Conservation (phyloP, 2,797 vertebrate genomes). For the Eleutherodactylus coqui region DNA sequence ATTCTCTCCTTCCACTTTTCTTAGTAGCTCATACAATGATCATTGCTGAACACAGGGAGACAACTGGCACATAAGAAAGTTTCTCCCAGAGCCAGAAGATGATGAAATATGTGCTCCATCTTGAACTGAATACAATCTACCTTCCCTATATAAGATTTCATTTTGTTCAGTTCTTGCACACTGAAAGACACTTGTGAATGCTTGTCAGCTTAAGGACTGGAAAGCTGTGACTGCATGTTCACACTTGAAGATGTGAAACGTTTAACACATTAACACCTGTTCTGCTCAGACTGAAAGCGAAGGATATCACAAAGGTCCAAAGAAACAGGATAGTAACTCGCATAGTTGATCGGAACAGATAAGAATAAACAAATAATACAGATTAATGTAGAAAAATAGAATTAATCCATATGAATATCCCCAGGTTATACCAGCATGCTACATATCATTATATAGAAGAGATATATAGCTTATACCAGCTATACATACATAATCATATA, state of each 20-base stretch:
- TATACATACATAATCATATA: background rate
- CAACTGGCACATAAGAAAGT: background rate
- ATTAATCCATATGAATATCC: background rate
- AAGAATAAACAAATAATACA: background rate
- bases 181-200: background rate
- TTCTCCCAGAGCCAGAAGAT: too few species aligned
- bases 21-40: background rate
- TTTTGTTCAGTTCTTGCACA: background rate
- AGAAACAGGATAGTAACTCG: background rate
- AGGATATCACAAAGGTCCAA: background rate
- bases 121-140: background rate
- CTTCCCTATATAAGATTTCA: background rate
- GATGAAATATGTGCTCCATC: too few species aligned
- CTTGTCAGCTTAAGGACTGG: background rate
- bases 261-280: conserved; percentile 46
- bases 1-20: background rate
- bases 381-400: background rate
- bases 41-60: background rate
- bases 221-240: background rate
- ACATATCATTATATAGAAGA: background rate
- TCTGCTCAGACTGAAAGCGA: background rate
- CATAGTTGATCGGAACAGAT: background rate
- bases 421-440: background rate
- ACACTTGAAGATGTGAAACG: conserved; percentile 18
- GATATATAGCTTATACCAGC: too few species aligned